These are phyloP conservation scores for Mormyrops attenuatus DNA, from an alignment of 2,797 vertebrate genomes.

Conservation along the genomic window DNA sequence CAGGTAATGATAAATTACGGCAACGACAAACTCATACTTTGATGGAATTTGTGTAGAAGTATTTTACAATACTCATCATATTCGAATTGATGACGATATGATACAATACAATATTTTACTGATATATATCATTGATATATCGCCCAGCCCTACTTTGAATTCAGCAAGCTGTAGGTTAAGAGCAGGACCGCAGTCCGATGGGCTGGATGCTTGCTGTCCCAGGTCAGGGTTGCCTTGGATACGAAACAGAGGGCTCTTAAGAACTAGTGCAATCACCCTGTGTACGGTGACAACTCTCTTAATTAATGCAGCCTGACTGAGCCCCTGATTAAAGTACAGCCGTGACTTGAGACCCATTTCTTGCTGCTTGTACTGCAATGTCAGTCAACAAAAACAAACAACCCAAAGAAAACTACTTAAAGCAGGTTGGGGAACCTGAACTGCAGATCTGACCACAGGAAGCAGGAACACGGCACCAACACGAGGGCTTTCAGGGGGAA, in stretches of 20 bases:
- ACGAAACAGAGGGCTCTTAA: background rate
- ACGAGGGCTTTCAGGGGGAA: background rate
- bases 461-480: background rate
- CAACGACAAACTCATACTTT: background rate
- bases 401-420: background rate
- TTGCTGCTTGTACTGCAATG: background rate
- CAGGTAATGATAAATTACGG: background rate
- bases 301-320: background rate
- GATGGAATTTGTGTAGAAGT: background rate
- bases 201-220: background rate
- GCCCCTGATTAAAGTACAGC: background rate
- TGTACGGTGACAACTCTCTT: background rate
- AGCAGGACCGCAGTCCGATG: background rate
- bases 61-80: background rate
- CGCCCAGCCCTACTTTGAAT: background rate
- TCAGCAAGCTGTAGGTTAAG: background rate
- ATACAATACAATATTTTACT: background rate
- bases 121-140: background rate
- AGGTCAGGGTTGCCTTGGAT: background rate
- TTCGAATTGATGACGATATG: background rate
- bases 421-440: background rate
- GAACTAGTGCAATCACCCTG: background rate
- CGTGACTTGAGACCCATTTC: background rate
- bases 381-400: background rate
- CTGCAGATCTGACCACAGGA: background rate